Conservation (phyloP, 2,888 invertebrate species). For the Nesidiocoris tenuis region DNA sequence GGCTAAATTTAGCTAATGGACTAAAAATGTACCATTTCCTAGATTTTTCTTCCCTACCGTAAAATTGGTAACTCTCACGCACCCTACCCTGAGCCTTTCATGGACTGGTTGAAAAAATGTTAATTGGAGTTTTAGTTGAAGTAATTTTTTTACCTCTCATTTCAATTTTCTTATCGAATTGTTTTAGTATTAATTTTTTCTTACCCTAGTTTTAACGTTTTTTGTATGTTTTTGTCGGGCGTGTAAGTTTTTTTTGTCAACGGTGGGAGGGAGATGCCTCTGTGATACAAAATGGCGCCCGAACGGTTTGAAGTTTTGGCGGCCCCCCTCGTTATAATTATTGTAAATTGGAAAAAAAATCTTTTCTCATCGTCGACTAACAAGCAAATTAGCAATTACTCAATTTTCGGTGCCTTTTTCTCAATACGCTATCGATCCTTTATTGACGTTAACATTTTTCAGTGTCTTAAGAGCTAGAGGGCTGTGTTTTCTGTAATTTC, state of each 20-base stretch:
- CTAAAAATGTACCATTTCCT: too few relatives aligned
- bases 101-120: neutral
- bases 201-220: neutral
- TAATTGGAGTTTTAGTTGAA: neutral
- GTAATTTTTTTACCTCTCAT: conserved; percentile 5
- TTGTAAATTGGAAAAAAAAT: too few relatives aligned
- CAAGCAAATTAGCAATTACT: neutral
- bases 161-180: neutral
- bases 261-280: neutral
- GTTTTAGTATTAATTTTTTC: neutral
- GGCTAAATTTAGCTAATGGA: too few relatives aligned
- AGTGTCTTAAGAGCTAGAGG: conserved; percentile 25
- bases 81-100: too few relatives aligned
- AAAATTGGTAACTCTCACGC: too few relatives aligned
- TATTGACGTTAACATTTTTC: neutral
- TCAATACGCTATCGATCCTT: neutral
- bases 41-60: too few relatives aligned
- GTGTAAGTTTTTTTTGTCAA: neutral
- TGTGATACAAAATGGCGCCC: neutral
- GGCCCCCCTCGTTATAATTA: neutral
- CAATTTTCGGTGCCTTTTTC: neutral
- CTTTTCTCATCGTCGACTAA: neutral
- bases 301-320: neutral
- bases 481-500: conserved; percentile 31
- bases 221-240: neutral